Evolutionary conservation across 2,113 vertebrate genomes (phyloP).

Genomic region (Puntigrus tetrazona): DNA sequence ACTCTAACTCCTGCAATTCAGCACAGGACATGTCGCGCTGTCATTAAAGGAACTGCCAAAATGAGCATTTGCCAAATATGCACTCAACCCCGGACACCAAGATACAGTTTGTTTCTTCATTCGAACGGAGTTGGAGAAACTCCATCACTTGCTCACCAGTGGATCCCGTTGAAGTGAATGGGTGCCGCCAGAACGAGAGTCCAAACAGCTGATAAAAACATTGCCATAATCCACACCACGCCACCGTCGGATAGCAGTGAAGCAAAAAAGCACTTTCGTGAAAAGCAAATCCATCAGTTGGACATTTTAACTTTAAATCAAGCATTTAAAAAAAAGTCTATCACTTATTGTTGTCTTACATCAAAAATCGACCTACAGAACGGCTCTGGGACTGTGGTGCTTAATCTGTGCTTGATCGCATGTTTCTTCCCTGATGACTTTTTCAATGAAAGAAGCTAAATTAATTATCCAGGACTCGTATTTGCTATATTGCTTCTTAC

Average conservation of each 20-base stretch:
- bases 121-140: background rate
- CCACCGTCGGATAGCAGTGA: background rate
- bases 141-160: background rate
- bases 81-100: background rate
- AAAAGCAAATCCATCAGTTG: too few species aligned
- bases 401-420: too few species aligned
- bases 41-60: background rate
- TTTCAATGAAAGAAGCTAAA: too few species aligned
- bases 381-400: too few species aligned
- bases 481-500: too few species aligned
- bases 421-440: too few species aligned
- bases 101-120: background rate
- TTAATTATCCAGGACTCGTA: too few species aligned
- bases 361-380: too few species aligned
- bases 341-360: too few species aligned
- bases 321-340: too few species aligned
- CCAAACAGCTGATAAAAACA: background rate
- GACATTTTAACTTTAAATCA: too few species aligned
- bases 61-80: background rate
- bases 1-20: constrained; percentile 62
- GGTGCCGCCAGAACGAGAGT: background rate
- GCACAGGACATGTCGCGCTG: background rate
- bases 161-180: background rate
- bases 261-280: too few species aligned
- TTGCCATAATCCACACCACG: background rate